Base-by-base conservation (phyloP, 2,888 invertebrate species). In the Doris montereyensis region DNA sequence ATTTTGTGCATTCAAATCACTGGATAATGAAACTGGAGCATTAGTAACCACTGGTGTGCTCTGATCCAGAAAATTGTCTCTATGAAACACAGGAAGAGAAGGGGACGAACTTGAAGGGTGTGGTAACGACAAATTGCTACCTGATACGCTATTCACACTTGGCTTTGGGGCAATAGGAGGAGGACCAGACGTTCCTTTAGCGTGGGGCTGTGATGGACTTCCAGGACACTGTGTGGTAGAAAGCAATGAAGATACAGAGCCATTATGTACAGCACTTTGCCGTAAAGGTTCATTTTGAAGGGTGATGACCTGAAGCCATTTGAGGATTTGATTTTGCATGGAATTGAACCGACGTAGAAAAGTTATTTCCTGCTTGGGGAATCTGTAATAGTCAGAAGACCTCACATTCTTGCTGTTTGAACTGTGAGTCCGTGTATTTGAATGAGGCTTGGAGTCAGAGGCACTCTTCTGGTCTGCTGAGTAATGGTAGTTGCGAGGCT, bases 1-100 rank as follows among this genome's bases (percentile, higher is more conserved):
- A n/a, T n/a, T n/a, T n/a, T n/a, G n/a, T n/a, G n/a, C n/a, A n/a
- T 1, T 52, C 30, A 24, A 10, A 17, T 3, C 58, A 2, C 34
- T n/a, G 28, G 52, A 5, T 28, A 35, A 0, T 60, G 71, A 58
- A 17, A 30, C 62, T 2, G 83, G 78, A 26, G 84, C 77, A 24
- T 83, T 84, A 4, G 82, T 83, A 21, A 81, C 75, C 26, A 85
- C 80, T 0, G 87, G 87, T 13, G 86, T 86, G 68, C 87, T 87
- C 79, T 87, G 88, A 72, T 88, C 88, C 26, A 86, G 74, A 60
- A 86, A 83, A 68, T 81, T 84, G 70, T 84, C 83, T 34, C 82
- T 81, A 73, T 85, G 84, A 73, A 87, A 84, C 5, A 83, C 84
- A 77, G 84, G 82, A 72, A 87, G 86, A 10, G 87, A 86, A 13